These are phyloP conservation scores for Drosophila suboccidentalis DNA, from an alignment of 2,888 invertebrate species.

Conservation along the genomic window DNA sequence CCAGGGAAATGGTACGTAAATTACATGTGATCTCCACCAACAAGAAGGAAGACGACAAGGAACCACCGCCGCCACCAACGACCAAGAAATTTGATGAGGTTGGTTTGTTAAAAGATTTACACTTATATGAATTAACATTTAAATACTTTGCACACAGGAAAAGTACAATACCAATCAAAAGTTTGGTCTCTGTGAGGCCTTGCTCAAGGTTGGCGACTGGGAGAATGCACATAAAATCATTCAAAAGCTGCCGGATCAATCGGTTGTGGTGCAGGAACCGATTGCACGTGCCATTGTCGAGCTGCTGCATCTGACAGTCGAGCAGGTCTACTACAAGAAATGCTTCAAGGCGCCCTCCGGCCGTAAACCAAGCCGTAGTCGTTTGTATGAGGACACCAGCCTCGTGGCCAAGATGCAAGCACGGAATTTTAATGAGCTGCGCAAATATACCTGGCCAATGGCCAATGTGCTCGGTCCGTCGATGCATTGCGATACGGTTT, in stretches of 20 bases:
- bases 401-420: slow-evolving; percentile 86
- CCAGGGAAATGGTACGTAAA: slow-evolving; percentile 95
- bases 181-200: slow-evolving; percentile 95
- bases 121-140: background rate
- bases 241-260: slow-evolving; percentile 93
- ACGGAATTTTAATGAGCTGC: slow-evolving; percentile 90
- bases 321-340: slow-evolving; percentile 93
- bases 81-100: slow-evolving; percentile 90
- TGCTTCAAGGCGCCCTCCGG: slow-evolving; percentile 89
- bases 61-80: slow-evolving; percentile 90
- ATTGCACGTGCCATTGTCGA: slow-evolving; percentile 92
- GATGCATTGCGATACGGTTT: slow-evolving; percentile 93
- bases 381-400: slow-evolving; percentile 85
- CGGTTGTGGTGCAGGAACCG: slow-evolving; percentile 91
- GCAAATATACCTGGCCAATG: slow-evolving; percentile 93
- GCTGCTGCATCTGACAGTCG: slow-evolving; percentile 93
- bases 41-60: slow-evolving; percentile 88
- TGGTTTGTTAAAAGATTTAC: slow-evolving; percentile 28
- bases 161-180: slow-evolving; percentile 92
- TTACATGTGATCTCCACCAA: slow-evolving; percentile 93
- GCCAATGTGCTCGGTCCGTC: slow-evolving; percentile 94
- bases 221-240: slow-evolving; percentile 92
- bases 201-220: slow-evolving; percentile 96
- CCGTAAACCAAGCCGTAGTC: slow-evolving; percentile 86
- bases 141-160: slow-evolving; percentile 60